Base-by-base conservation (phyloP, 2,888 invertebrate species). In the Allygus modestus region DNA sequence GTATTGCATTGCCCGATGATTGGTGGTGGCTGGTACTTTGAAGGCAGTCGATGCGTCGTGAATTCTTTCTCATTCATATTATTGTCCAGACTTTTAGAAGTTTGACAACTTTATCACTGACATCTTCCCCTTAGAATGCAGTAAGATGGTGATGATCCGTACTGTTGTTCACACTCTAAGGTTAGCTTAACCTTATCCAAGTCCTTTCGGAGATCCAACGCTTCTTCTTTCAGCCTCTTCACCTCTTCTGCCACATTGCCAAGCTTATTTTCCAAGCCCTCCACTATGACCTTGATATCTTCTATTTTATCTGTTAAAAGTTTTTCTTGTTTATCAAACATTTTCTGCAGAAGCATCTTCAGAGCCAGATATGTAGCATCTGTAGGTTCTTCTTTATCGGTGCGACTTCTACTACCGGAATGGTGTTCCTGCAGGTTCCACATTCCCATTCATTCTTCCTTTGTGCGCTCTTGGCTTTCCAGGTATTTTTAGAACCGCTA, bases 371-470 rank as follows among this genome's bases (percentile, higher is more conserved):
- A 77, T 7, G 77, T 77, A 1, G 77, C 23, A 28, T 77, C 77
- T 17, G n/a, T 23, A 43, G 20, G 28, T 51, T 77, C 77, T 28
- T 43, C 41, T 5, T 77, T 43, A 51, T 77, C 51, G 7, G 12
- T 4, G 11, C 51, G 77, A 12, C 9, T 4, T 77, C 51, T 51
- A n/a, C 15, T 26, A 23, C 23, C 26, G 5, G 11, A 23, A 7
- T 17, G 5, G 11, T 5, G 12, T 37, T 43, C 51, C 41, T 77
- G 17, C 51, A 77, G 2, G 23, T 28, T 26, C 11, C 17, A n/a
- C 77, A 77, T 28, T 77, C 77, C 77, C 77, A 77, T 28, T 77
- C 77, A 9, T 7, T 17, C 28, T 77, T 77, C 15, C 28, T 46
- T 51, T 77, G 17, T 7, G 26, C n/a, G n/a, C 51, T 77, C n/a